Evolutionary conservation across 37 sponge, comb jelly and placozoan species (phyloP), one percentile per base, ranked within the genome.

Genomic region (Haliclona indistincta): DNA sequence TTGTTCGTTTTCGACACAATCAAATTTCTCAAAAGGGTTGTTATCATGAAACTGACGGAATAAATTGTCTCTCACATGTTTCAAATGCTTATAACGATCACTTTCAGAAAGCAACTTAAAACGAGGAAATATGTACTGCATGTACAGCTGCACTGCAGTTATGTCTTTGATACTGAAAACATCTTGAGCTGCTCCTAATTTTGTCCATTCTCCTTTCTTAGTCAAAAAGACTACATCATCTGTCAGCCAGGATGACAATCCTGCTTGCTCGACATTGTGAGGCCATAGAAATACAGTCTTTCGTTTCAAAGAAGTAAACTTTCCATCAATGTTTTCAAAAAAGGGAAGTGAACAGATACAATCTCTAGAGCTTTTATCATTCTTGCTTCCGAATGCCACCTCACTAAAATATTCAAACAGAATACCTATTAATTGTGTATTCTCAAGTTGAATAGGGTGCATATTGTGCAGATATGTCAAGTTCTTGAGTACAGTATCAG

Each of bases 201-300:
- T n/a, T 58, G 26, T 58, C 60, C 60, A 58, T 25, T 20, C 11
- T 58, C 60, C 60, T 25, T 58, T 58, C 6, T 25, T n/a, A 20
- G 11, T 26, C 13, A 58, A 20, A 58, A 58, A 58, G 23, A 58
- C 60, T 25, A 58, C 60, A 11, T 58, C 6, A 25, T 58, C 60
- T 6, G 25, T 7, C 28, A n/a, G 25, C 60, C 60, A 58, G 6
- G 11, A 25, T 20, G 11, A 20, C 11, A 25, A 58, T 11, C 60
- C 60, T n/a, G 60, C 60, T 26, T n/a, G 7, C 11, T 26, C 11
- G 28, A 58, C 28, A n/a, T n/a, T n/a, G 11, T 6, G 7, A n/a
- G 60, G 60, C 87, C 87, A 87, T 19, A 75, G 49, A 19, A 23
- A 80, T 0, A 74, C 81, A 25, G 29, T 52, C 20, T 40, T 65